Evolutionary conservation across 2,888 invertebrate species (phyloP).

Genomic region (Aelia acuminata): DNA sequence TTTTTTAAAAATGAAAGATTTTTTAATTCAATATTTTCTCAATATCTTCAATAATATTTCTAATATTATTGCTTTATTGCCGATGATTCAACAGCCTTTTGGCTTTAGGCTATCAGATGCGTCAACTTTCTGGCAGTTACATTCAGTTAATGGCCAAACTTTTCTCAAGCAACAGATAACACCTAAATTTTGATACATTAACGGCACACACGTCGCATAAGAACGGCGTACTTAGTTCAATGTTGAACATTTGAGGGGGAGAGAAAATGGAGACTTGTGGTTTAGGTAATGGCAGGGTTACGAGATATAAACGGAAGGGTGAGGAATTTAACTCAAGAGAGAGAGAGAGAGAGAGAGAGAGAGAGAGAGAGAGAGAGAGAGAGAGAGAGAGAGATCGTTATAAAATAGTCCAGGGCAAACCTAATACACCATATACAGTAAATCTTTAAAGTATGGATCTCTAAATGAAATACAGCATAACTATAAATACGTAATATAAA

Average conservation of each 20-base stretch:
- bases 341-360: too few species aligned
- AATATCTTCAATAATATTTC: not conserved
- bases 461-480: too few species aligned
- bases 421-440: too few species aligned
- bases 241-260: not conserved
- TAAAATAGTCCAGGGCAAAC: not conserved
- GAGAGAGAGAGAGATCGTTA: not conserved
- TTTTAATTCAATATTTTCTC: too few species aligned
- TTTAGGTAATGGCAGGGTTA: too few species aligned
- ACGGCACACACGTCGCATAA: not conserved
- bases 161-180: slow-evolving; percentile 1
- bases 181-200: not conserved
- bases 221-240: not conserved
- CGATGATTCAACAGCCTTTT: not conserved
- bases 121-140: not conserved
- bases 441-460: too few species aligned
- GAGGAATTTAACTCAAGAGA: too few species aligned
- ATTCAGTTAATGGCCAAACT: slow-evolving; percentile 15
- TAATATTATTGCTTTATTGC: not conserved
- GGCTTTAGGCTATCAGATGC: not conserved
- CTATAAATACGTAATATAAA: too few species aligned
- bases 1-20: too few species aligned
- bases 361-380: not conserved
- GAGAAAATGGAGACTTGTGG: not conserved
- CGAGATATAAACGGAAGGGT: too few species aligned